Conservation (phyloP, 2,113 vertebrate genomes). For the Oncorhynchus keta region DNA sequence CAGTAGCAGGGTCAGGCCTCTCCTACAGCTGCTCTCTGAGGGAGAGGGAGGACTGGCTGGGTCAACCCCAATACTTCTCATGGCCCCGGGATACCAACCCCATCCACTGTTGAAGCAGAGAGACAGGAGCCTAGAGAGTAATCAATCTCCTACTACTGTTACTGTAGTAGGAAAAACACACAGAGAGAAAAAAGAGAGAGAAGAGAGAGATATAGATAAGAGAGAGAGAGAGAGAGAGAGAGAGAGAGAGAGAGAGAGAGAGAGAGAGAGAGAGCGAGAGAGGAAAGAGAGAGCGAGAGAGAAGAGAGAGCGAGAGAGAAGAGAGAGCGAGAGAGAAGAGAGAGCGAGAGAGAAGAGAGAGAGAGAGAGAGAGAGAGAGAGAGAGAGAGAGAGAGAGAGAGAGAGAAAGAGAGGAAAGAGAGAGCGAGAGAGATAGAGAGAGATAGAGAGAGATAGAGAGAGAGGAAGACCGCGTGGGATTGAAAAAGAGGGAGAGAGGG, state of each 20-base stretch:
- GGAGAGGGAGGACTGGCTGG: slow-evolving; percentile 31
- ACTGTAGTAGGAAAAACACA: slow-evolving; percentile 11
- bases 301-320: neutral
- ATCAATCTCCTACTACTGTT: slow-evolving; percentile 14
- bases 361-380: neutral
- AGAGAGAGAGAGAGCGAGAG: no score
- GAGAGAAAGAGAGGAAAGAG: no score
- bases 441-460: neutral
- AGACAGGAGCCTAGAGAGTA: slow-evolving; percentile 29
- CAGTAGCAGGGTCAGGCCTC: neutral
- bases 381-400: neutral
- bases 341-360: neutral
- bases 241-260: neutral
- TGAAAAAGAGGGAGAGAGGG: neutral
- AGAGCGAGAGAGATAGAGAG: neutral
- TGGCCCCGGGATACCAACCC: slow-evolving; percentile 34
- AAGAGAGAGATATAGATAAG: slow-evolving; percentile 3
- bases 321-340: neutral
- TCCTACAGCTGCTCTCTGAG: slow-evolving; percentile 13
- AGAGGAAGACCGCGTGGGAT: slow-evolving; percentile 13
- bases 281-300: neutral
- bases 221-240: slow-evolving; percentile 7
- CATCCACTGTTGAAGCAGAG: slow-evolving; percentile 32
- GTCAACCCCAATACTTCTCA: slow-evolving; percentile 17
- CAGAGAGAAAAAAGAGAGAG: slow-evolving; percentile 8